Conservation (phyloP, 1,140 invertebrate species). For the Leptoteleia sp. region DNA sequence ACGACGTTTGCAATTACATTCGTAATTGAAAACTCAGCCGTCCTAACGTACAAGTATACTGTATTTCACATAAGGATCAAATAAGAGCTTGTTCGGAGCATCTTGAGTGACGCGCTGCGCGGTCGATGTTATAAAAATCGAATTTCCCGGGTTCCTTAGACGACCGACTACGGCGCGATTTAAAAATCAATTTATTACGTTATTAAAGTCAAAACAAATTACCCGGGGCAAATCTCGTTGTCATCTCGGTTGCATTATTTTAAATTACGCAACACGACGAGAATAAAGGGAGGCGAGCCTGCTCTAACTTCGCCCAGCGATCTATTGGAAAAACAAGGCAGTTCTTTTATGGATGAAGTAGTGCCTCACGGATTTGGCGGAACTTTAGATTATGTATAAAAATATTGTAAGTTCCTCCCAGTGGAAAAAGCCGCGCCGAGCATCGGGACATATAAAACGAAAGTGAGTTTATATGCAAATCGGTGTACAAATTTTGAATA, state of each 20-base stretch:
- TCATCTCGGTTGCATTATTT: constrained; percentile 6
- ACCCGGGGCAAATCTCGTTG: background rate
- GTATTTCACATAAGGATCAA: constrained; percentile 38
- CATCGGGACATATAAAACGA: constrained; percentile 26
- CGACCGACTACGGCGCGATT: constrained; percentile 9
- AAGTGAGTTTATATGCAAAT: constrained; percentile 61
- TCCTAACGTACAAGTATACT: constrained; percentile 11
- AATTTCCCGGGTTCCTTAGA: constrained; percentile 21
- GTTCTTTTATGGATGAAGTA: constrained; percentile 20
- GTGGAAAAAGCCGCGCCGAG: constrained; percentile 6
- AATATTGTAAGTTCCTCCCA: constrained; percentile 43
- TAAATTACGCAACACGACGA: background rate
- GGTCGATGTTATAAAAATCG: constrained; percentile 38
- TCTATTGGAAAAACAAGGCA: background rate
- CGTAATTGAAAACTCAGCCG: constrained; percentile 35
- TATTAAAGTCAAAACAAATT: constrained; percentile 26
- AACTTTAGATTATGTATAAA: constrained; percentile 46
- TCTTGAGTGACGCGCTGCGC: constrained; percentile 29
- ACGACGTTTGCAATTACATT: constrained; percentile 25
- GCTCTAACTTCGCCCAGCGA: too few relatives aligned
- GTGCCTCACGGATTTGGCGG: constrained; percentile 15
- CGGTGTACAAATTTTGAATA: constrained; percentile 40
- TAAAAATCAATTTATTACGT: constrained; percentile 19
- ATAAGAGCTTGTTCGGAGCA: constrained; percentile 29
- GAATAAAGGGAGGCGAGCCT: too few relatives aligned